A percentile compares a stretch with the other conserved stretches of the same genome.
Conservation (phyloP, 2,113 vertebrate genomes). For the Laticauda laticaudata region DNA sequence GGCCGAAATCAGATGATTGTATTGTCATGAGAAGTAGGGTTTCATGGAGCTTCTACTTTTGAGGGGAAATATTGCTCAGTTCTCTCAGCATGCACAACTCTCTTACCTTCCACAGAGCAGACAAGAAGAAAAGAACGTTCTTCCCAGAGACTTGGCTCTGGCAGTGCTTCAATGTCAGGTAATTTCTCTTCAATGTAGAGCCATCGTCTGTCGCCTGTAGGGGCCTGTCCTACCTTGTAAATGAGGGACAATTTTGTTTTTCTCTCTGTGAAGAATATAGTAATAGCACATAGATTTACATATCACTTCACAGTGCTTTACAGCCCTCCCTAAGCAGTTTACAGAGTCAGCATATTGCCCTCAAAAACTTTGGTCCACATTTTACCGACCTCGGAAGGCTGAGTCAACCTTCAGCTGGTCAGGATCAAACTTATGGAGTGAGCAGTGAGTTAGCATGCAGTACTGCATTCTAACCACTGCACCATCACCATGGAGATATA, state of each 20-base stretch:
- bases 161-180: constrained; percentile 90
- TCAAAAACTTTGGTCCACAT: too few species aligned
- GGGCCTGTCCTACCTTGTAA: background rate
- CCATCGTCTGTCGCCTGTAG: background rate
- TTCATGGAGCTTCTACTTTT: background rate
- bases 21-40: background rate
- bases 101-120: constrained; percentile 73
- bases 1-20: background rate
- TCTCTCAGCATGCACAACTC: background rate
- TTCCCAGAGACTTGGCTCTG: constrained; percentile 93
- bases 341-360: too few species aligned
- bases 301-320: too few species aligned
- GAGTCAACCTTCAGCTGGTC: too few species aligned
- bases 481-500: background rate
- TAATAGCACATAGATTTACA: too few species aligned
- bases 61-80: background rate
- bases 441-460: too few species aligned
- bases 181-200: constrained; percentile 18
- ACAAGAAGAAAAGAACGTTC: constrained; percentile 87
- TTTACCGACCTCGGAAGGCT: too few species aligned
- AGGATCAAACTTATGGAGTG: too few species aligned
- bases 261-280: background rate
- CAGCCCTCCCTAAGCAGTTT: too few species aligned
- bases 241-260: background rate
- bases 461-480: too few species aligned